Conservation (phyloP, 1,140 invertebrate genomes). For the Sarcophaga bullata region DNA sequence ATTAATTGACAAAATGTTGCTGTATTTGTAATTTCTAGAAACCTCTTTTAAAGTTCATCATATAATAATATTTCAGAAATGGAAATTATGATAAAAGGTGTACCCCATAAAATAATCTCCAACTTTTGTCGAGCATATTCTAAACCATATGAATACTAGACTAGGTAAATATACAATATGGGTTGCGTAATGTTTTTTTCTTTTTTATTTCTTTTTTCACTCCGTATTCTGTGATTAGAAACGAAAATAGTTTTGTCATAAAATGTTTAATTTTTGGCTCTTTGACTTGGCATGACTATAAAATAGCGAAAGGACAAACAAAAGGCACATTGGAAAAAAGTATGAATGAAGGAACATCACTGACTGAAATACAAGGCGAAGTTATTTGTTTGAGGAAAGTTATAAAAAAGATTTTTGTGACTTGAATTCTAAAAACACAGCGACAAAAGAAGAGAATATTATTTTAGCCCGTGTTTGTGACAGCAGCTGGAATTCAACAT, state of each 20-base stretch:
- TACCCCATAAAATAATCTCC: neutral
- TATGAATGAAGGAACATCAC: neutral
- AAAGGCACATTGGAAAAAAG: neutral
- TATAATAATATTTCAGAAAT: too few species aligned
- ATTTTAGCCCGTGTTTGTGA: neutral
- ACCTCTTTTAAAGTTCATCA: too few species aligned
- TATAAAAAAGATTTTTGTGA: neutral
- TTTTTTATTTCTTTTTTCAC: neutral
- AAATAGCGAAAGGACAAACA: neutral
- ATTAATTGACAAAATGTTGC: too few species aligned
- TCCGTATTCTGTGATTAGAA: neutral
- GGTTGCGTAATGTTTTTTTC: neutral
- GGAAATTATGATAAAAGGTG: too few species aligned
- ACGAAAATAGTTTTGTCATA: slow-evolving; percentile 30
- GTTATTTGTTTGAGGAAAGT: neutral
- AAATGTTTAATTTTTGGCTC: slow-evolving; percentile 22
- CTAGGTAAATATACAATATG: slow-evolving; percentile 8
- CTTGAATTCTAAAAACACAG: neutral
- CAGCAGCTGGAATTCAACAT: neutral
- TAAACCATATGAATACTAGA: neutral
- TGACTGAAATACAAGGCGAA: neutral
- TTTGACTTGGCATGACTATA: slow-evolving; percentile 19
- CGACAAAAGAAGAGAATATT: neutral
- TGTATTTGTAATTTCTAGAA: too few species aligned
- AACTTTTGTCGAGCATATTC: neutral